Conservation (phyloP, 2,113 vertebrate genomes). For the Calonectris borealis region DNA sequence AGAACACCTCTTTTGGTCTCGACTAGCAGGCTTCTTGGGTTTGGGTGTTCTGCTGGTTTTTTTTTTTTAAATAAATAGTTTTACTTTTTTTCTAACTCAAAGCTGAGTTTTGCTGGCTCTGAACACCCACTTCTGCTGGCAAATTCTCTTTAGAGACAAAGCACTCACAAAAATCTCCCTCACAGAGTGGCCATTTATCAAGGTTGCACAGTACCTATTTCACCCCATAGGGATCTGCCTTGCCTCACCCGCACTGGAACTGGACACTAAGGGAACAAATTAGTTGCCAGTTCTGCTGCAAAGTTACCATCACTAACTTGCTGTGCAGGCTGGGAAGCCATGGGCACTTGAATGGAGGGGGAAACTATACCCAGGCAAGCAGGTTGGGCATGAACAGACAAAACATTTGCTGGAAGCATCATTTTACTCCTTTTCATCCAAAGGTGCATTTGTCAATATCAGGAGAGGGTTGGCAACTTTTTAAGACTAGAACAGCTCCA, state of each 20-base stretch:
- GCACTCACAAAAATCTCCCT: neutral
- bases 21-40: neutral
- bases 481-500: neutral
- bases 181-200: neutral
- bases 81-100: neutral
- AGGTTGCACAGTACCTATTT: neutral
- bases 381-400: neutral
- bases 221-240: neutral
- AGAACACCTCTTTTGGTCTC: neutral
- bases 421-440: neutral
- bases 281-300: neutral
- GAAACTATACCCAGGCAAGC: neutral
- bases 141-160: neutral
- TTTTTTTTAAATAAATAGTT: neutral
- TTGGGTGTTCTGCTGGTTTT: neutral
- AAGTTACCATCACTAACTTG: neutral
- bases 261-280: neutral
- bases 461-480: neutral
- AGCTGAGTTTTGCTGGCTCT: neutral
- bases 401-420: neutral
- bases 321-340: neutral
- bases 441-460: neutral
- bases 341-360: neutral
- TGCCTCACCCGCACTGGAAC: neutral
- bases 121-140: neutral